A percentile compares a stretch with the other conserved stretches of the same genome.
These are phyloP conservation scores for Drosophila neonasuta DNA, from an alignment of 2,888 invertebrate genomes.

Conservation along the genomic window DNA sequence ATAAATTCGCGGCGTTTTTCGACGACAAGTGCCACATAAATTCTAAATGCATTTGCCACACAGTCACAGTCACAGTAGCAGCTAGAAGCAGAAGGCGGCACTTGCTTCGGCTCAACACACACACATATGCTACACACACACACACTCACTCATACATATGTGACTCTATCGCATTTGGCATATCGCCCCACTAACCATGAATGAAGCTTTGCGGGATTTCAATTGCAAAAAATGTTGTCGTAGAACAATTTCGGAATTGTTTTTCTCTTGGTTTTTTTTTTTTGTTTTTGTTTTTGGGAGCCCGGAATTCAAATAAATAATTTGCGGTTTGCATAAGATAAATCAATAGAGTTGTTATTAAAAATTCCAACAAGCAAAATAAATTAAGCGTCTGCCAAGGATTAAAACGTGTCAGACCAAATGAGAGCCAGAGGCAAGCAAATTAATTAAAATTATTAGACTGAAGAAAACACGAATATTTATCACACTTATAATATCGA, in stretches of 20 bases:
- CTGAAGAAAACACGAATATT: too few relatives aligned
- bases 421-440: background rate
- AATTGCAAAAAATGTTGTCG: conserved; percentile 56
- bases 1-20: conserved; percentile 76
- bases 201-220: conserved; percentile 54
- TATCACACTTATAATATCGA: too few relatives aligned
- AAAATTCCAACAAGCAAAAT: conserved; percentile 23
- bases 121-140: background rate
- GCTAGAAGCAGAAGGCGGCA: conserved; percentile 30
- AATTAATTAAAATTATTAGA: background rate
- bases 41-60: conserved; percentile 73
- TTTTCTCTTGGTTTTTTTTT: background rate
- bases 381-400: conserved; percentile 1
- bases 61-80: conserved; percentile 1
- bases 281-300: background rate
- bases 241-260: conserved; percentile 39
- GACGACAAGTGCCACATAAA: conserved; percentile 76
- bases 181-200: conserved; percentile 33
- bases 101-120: conserved; percentile 18
- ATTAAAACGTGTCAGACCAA: background rate
- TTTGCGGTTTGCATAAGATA: conserved; percentile 47
- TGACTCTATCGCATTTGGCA: conserved; percentile 56
- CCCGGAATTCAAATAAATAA: conserved; percentile 49
- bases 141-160: background rate
- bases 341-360: conserved; percentile 54